These are phyloP conservation scores for Scrobipalpa atriplicella DNA, from an alignment of 2,888 invertebrate genomes.

Conservation along the genomic window DNA sequence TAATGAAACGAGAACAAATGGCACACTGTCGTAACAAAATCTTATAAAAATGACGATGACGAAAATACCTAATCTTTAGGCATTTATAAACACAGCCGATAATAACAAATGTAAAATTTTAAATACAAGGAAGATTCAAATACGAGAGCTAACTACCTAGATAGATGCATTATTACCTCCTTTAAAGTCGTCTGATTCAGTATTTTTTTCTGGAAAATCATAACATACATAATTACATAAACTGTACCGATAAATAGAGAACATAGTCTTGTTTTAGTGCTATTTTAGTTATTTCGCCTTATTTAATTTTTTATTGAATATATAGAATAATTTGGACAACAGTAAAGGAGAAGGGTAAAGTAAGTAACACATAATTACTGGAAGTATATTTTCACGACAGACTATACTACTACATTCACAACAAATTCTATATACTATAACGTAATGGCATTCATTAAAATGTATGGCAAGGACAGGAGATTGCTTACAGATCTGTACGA, in stretches of 20 bases:
- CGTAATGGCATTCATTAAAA: conserved; percentile 39
- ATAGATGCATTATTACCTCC: neutral
- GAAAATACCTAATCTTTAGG: conserved; percentile 32
- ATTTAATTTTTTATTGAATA: too few species aligned
- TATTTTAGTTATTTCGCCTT: too few species aligned
- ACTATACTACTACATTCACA: conserved; percentile 30
- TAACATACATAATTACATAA: too few species aligned
- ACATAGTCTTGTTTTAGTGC: too few species aligned
- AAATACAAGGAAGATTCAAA: conserved; percentile 21
- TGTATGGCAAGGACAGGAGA: conserved; percentile 47
- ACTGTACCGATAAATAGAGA: too few species aligned
- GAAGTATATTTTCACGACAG: conserved; percentile 28
- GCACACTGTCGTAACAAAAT: conserved; percentile 33
- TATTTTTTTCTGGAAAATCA: neutral
- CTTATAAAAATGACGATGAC: conserved; percentile 22
- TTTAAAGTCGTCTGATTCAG: neutral
- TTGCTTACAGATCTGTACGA: neutral
- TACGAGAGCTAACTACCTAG: neutral
- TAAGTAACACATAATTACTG: too few species aligned
- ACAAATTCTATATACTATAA: conserved; percentile 32
- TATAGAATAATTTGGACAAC: too few species aligned
- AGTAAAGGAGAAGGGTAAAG: too few species aligned
- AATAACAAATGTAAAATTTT: conserved; percentile 38
- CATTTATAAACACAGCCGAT: conserved; percentile 40
- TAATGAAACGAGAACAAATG: conserved; percentile 30